These are phyloP conservation scores for Oegoconia quadripuncta DNA, from an alignment of 2,888 invertebrate genomes.

Conservation along the genomic window DNA sequence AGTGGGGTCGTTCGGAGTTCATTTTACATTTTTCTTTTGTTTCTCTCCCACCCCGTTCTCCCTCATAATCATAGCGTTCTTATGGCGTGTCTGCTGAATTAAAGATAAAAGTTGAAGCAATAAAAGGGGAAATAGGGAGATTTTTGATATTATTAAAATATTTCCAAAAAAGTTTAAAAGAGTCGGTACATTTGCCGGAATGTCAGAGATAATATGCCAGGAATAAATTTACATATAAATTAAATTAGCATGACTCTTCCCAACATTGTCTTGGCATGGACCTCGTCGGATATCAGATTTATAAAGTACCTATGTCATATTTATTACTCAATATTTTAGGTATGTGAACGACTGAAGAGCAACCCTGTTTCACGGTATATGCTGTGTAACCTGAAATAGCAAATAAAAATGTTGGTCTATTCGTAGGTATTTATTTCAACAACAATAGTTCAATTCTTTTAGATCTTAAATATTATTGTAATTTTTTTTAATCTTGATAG, in stretches of 20 bases:
- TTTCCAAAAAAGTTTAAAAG: constrained; percentile 34
- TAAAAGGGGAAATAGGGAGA: constrained; percentile 50
- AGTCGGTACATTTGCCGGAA: constrained; percentile 38
- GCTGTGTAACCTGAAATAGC: too few relatives aligned
- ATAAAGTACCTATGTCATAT: neutral
- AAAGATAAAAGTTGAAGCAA: constrained; percentile 54
- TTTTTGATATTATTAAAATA: constrained; percentile 54
- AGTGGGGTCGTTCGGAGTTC: constrained; percentile 46
- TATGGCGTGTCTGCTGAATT: constrained; percentile 51
- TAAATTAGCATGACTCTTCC: constrained; percentile 40
- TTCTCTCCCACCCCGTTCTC: constrained; percentile 40
- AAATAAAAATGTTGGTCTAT: too few relatives aligned
- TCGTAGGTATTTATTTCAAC: too few relatives aligned
- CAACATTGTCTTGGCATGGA: constrained; percentile 24
- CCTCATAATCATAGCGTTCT: constrained; percentile 50
- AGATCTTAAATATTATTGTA: too few relatives aligned
- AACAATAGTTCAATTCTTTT: too few relatives aligned
- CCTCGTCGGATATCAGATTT: neutral
- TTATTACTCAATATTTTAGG: too few relatives aligned
- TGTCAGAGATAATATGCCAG: constrained; percentile 47
- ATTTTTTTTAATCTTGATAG: too few relatives aligned
- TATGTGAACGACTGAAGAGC: too few relatives aligned
- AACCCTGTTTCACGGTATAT: too few relatives aligned
- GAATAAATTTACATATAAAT: constrained; percentile 55
- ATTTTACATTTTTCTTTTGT: constrained; percentile 56